These are phyloP conservation scores for Vanacampus margaritifer DNA, from an alignment of 2,113 vertebrate genomes.

Conservation along the genomic window DNA sequence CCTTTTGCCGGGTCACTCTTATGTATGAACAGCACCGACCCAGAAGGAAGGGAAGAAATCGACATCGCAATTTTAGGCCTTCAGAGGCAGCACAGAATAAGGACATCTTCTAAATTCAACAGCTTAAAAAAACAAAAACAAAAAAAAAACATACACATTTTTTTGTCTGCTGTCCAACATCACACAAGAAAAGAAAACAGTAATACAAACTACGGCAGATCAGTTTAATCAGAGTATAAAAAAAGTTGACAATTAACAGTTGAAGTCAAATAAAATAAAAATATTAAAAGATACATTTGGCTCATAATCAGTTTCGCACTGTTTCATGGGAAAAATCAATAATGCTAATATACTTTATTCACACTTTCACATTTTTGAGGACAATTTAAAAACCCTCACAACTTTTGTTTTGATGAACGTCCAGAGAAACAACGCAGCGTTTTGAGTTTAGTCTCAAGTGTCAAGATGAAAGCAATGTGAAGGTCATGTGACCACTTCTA, in stretches of 20 bases:
- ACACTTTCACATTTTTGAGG: background rate
- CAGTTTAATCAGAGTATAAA: constrained; percentile 7
- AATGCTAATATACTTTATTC: background rate
- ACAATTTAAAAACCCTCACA: background rate
- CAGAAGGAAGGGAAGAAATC: too few relatives aligned
- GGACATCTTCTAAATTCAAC: too few relatives aligned
- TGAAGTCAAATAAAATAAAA: background rate
- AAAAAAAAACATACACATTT: too few relatives aligned
- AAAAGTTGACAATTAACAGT: background rate
- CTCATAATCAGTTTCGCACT: background rate
- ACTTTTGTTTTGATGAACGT: background rate
- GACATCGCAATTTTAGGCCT: too few relatives aligned
- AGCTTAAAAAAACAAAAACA: too few relatives aligned
- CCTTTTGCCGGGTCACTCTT: background rate
- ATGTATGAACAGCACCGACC: background rate
- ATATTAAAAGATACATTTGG: background rate
- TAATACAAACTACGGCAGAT: background rate
- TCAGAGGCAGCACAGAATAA: too few relatives aligned
- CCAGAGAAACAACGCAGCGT: background rate
- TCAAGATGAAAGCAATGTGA: background rate
- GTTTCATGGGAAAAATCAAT: background rate
- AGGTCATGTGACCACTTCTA: background rate
- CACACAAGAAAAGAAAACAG: background rate
- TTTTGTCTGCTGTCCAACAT: background rate
- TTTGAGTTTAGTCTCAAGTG: background rate